A percentile compares a stretch with the other conserved stretches of the same genome.
These are phyloP conservation scores for Zaprionus tsacasi DNA, from an alignment of 1,140 invertebrate species.

Conservation along the genomic window DNA sequence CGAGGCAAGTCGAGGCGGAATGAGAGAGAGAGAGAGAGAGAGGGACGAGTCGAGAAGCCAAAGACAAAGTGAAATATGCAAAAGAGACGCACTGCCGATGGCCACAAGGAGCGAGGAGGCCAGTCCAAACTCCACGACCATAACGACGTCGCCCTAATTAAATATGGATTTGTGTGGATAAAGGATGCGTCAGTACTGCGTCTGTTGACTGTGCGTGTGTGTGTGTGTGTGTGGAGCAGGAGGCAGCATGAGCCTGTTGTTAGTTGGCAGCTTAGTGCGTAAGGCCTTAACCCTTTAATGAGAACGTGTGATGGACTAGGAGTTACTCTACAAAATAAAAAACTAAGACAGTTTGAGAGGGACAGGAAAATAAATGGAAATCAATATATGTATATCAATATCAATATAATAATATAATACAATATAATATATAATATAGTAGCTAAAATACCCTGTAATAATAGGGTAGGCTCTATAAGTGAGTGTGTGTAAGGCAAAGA, in stretches of 20 bases:
- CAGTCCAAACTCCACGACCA: background rate
- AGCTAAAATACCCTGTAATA: background rate
- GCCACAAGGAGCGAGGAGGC: too few species aligned
- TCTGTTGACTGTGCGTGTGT: background rate
- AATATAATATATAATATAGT: too few species aligned
- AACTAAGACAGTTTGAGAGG: background rate
- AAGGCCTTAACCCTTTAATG: conserved; percentile 14
- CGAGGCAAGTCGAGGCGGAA: conserved; percentile 12
- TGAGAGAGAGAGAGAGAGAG: too few species aligned
- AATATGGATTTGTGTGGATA: conserved; percentile 66
- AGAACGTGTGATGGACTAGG: background rate
- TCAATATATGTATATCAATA: too few species aligned
- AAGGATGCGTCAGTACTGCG: background rate
- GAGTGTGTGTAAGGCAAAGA: too few species aligned
- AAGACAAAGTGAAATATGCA: conserved; percentile 47
- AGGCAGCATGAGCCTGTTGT: conserved; percentile 34
- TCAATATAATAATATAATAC: too few species aligned
- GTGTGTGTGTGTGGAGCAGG: background rate
- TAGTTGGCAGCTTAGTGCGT: conserved; percentile 67
- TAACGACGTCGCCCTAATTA: conserved; percentile 57
- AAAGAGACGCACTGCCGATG: background rate
- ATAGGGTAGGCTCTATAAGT: too few species aligned
- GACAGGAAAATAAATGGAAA: too few species aligned
- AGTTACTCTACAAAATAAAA: conserved; percentile 4
- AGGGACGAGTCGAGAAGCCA: conserved; percentile 29